phyloP scores from a whole-genome alignment of 2,888 invertebrate species.

The Drosophila yooni region DNA sequence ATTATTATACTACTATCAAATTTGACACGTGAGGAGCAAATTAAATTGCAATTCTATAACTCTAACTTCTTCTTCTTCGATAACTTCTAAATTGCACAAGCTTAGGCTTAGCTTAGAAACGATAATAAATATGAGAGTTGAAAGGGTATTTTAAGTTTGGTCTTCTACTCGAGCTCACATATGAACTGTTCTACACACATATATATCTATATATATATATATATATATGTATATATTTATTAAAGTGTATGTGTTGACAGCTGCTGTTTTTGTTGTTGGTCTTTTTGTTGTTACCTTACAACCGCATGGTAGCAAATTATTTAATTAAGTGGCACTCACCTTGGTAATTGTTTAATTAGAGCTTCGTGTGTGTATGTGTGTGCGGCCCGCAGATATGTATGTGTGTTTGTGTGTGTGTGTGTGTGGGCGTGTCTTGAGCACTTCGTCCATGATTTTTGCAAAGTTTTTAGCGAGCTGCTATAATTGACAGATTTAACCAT shows the following conservation, averaged over 20 bases:
- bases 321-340: conserved; percentile 79
- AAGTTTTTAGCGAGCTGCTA: conserved; percentile 70
- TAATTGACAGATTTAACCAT: conserved; percentile 70
- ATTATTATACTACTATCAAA: background rate
- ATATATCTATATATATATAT: background rate
- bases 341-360: conserved; percentile 78
- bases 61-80: too few relatives aligned
- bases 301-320: conserved; percentile 76
- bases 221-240: conserved; percentile 1
- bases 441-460: conserved; percentile 39
- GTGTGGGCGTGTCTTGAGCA: conserved; percentile 27
- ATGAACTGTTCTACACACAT: background rate
- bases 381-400: conserved; percentile 2
- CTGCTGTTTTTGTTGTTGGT: conserved; percentile 28
- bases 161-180: background rate
- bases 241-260: conserved; percentile 31
- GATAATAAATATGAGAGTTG: background rate
- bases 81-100: background rate
- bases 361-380: conserved; percentile 25
- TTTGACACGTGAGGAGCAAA: background rate
- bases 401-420: conserved; percentile 20
- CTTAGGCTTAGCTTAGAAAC: background rate
- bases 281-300: conserved; percentile 51
- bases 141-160: background rate
- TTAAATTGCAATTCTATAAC: too few relatives aligned